Conservation (phyloP, 1,140 invertebrate species). For the Euwallacea fornicatus region DNA sequence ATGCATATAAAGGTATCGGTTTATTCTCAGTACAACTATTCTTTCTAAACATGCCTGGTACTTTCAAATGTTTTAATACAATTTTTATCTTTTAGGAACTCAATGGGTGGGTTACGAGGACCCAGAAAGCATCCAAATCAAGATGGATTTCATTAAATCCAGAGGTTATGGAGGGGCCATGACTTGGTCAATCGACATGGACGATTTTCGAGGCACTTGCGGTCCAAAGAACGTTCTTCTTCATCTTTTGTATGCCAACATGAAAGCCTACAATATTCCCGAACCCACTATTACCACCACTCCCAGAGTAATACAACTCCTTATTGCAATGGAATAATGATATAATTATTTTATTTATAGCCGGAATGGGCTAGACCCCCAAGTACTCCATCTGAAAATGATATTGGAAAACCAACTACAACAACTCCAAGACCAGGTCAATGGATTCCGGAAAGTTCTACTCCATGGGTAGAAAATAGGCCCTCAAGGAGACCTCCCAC, state of each 20-base stretch:
- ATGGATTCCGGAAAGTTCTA: conserved; percentile 37
- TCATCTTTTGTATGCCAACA: conserved; percentile 70
- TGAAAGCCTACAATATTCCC: conserved; percentile 75
- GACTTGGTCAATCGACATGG: conserved; percentile 90
- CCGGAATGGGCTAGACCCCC: conserved; percentile 72
- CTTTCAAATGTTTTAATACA: conserved; percentile 6
- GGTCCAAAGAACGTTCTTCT: conserved; percentile 72
- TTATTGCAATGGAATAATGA: background rate
- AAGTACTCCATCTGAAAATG: conserved; percentile 59
- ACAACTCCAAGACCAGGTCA: conserved; percentile 47
- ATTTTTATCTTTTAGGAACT: conserved; percentile 56
- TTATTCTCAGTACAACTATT: background rate
- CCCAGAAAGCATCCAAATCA: conserved; percentile 74
- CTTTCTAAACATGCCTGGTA: background rate
- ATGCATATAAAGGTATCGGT: conserved; percentile 73
- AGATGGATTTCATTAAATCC: conserved; percentile 82
- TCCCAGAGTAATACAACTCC: conserved; percentile 60
- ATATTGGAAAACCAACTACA: conserved; percentile 18
- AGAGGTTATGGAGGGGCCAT: conserved; percentile 84
- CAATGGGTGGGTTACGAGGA: conserved; percentile 95
- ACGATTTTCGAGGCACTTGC: conserved; percentile 78
- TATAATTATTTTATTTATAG: conserved; percentile 51
- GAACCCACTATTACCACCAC: conserved; percentile 67
- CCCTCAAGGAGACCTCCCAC: conserved; percentile 46
- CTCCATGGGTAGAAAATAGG: conserved; percentile 37